phyloP scores from a whole-genome alignment of 2,888 invertebrate genomes.

The Pollenia angustigena region DNA sequence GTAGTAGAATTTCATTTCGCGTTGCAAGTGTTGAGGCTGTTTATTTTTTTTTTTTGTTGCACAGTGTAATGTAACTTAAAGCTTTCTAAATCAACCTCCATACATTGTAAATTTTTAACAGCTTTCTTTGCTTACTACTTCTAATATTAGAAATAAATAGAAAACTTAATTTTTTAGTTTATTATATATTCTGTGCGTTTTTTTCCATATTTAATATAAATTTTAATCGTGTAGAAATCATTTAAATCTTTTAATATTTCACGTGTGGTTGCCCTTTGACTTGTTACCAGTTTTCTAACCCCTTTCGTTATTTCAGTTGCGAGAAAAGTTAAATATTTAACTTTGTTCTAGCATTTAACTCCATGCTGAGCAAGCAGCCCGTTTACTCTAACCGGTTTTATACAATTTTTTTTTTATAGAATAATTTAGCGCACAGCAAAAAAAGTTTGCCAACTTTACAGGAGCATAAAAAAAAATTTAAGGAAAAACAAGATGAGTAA shows the following conservation, averaged over 20 bases:
- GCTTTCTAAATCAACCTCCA: too few relatives aligned
- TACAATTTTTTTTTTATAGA: too few relatives aligned
- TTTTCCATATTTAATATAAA: conserved; percentile 14
- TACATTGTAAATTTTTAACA: too few relatives aligned
- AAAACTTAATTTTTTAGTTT: neutral
- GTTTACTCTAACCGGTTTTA: neutral
- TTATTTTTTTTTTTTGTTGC: too few relatives aligned
- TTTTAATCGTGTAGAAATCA: conserved; percentile 56
- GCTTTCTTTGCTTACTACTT: too few relatives aligned
- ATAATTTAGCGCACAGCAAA: too few relatives aligned
- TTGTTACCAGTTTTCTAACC: neutral
- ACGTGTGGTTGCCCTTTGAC: conserved; percentile 62
- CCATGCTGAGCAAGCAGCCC: neutral
- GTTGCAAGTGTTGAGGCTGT: too few relatives aligned
- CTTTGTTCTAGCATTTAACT: neutral
- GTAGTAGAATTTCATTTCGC: too few relatives aligned
- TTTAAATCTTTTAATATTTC: conserved; percentile 65
- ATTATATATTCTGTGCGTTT: neutral
- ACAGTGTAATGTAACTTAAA: too few relatives aligned
- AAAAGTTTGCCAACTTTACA: neutral
- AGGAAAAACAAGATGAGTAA: neutral
- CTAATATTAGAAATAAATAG: too few relatives aligned
- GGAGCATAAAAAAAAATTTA: neutral
- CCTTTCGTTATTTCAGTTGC: neutral
- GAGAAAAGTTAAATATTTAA: conserved; percentile 22